Evolutionary conservation across 2,797 vertebrate species (phyloP).

Genomic region (Eulemur coronatus): DNA sequence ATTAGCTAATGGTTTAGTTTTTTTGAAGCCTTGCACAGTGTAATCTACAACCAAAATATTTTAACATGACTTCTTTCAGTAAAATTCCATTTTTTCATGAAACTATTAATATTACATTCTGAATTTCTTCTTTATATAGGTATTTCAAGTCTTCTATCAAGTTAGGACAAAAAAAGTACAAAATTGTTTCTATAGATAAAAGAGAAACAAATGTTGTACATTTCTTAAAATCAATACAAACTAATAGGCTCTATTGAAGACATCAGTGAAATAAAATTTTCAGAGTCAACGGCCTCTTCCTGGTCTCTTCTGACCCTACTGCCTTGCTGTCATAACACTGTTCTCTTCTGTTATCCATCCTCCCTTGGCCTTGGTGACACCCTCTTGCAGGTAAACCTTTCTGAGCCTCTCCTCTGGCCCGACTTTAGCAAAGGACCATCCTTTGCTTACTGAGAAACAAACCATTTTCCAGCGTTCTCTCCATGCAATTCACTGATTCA

Average conservation of each 20-base stretch:
- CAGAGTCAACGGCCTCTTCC: neutral
- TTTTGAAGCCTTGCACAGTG: neutral
- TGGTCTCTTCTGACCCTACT: neutral
- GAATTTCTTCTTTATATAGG: neutral
- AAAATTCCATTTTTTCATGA: neutral
- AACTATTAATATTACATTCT: neutral
- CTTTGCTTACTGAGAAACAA: neutral
- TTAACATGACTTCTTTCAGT: neutral
- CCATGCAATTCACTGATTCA: neutral
- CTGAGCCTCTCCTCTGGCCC: neutral
- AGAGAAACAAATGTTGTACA: neutral
- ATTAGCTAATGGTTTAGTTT: neutral
- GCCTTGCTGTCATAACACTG: rapidly evolving
- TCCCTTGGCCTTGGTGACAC: no score
- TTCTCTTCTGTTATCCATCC: neutral
- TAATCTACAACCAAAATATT: constrained; percentile 11
- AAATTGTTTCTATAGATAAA: neutral
- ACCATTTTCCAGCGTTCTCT: neutral
- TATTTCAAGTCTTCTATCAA: neutral
- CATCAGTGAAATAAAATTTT: neutral
- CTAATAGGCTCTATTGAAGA: neutral
- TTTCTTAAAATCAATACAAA: neutral
- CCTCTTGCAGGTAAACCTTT: neutral
- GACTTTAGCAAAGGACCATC: neutral
- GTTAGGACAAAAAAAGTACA: neutral